Conservation (phyloP, 2,888 invertebrate genomes). For the Atrina japonica region DNA sequence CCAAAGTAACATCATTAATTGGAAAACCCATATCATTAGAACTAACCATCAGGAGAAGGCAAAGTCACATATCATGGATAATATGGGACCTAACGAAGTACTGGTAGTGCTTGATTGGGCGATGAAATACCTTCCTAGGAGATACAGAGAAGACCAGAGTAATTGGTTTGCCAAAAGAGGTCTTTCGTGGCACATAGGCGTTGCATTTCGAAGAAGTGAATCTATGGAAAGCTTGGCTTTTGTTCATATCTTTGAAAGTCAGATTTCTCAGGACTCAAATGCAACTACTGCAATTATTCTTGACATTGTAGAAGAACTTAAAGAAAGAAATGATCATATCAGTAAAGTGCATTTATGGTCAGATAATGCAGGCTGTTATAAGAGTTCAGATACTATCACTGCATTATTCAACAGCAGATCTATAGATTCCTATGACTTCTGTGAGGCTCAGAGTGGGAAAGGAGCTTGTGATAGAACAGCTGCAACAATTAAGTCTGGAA, state of each 20-base stretch:
- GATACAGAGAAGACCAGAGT: slow-evolving; percentile 20
- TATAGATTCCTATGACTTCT: slow-evolving; percentile 9
- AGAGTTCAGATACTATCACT: not conserved
- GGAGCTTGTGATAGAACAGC: slow-evolving; percentile 30
- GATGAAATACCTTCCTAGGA: slow-evolving; percentile 28
- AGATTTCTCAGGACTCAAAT: not conserved
- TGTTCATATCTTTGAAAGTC: slow-evolving; percentile 11
- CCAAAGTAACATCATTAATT: no score
- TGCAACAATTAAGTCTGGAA: slow-evolving; percentile 19
- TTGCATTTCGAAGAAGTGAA: no score
- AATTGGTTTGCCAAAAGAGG: slow-evolving; percentile 19
- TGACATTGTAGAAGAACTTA: not conserved
- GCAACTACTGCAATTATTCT: not conserved
- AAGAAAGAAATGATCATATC: not conserved
- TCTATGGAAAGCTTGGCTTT: not conserved
- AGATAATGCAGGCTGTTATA: slow-evolving; percentile 18
- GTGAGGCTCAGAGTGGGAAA: slow-evolving; percentile 16
- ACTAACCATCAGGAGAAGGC: slow-evolving; percentile 10
- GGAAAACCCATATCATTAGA: slow-evolving; percentile 9
- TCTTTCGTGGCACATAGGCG: slow-evolving; percentile 11
- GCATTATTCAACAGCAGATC: not conserved
- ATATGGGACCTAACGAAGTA: not conserved
- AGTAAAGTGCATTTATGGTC: slow-evolving; percentile 4
- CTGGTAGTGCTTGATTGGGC: slow-evolving; percentile 19
- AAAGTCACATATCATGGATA: not conserved